phyloP scores from a whole-genome alignment of 23 tunicate genomes.

The Trididemnum nubilum region DNA sequence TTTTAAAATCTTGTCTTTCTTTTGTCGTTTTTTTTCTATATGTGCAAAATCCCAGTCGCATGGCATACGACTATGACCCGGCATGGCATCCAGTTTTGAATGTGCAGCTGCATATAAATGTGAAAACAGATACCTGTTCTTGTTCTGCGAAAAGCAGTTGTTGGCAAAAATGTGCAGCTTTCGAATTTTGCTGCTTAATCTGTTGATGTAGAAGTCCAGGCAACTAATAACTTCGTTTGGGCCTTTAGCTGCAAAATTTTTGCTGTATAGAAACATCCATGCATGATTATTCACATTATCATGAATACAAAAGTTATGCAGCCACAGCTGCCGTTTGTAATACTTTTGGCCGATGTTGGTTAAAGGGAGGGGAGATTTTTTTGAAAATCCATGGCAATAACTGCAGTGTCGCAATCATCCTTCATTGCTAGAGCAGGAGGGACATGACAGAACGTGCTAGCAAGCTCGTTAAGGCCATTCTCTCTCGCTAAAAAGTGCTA shows the following conservation, averaged over 20 bases:
- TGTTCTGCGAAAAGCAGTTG: slow-evolving; percentile 32
- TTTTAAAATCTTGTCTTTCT: slow-evolving; percentile 21
- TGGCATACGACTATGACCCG: slow-evolving; percentile 30
- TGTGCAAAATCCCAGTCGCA: slow-evolving; percentile 27
- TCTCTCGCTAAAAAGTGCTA: too few relatives aligned
- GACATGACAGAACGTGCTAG: too few relatives aligned
- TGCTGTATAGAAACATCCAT: neutral
- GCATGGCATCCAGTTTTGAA: slow-evolving; percentile 20
- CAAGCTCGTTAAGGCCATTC: too few relatives aligned
- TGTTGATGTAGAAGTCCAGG: slow-evolving; percentile 10
- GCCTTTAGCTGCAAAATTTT: slow-evolving; percentile 29
- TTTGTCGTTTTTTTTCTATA: slow-evolving; percentile 25
- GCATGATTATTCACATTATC: slow-evolving; percentile 7
- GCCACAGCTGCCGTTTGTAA: slow-evolving; percentile 18
- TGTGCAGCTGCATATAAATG: slow-evolving; percentile 5
- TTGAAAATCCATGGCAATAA: slow-evolving; percentile 9
- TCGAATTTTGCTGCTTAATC: neutral
- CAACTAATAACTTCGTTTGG: slow-evolving; percentile 26
- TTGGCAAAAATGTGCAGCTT: slow-evolving; percentile 18
- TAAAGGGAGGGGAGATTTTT: slow-evolving; percentile 23
- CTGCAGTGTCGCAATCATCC: neutral
- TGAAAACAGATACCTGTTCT: slow-evolving; percentile 16
- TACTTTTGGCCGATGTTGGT: slow-evolving; percentile 9
- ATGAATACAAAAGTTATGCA: slow-evolving; percentile 27
- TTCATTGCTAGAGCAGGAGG: neutral